Percentiles rank a stretch among this genome's conserved stretches.
Conservation (phyloP, 2,797 vertebrate species). For the Todus mexicanus region DNA sequence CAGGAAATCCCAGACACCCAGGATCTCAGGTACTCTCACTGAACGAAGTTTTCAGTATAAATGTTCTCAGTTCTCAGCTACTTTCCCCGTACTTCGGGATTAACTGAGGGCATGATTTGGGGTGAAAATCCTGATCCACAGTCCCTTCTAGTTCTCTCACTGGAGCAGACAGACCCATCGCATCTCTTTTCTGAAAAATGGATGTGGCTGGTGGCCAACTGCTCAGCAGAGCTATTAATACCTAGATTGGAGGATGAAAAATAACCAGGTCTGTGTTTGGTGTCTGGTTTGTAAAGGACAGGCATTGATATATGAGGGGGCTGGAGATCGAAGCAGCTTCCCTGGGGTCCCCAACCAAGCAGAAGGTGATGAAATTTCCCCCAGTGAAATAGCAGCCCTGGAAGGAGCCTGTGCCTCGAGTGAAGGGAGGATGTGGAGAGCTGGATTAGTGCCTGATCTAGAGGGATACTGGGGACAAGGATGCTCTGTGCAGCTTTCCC, state of each 20-base stretch:
- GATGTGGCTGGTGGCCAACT: background rate
- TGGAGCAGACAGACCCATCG: background rate
- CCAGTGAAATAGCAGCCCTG: background rate
- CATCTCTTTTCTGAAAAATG: background rate
- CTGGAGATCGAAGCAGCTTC: background rate
- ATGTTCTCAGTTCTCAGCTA: background rate
- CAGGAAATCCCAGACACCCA: too few relatives aligned
- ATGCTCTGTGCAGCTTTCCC: background rate
- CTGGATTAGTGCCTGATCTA: background rate
- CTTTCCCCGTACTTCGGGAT: background rate
- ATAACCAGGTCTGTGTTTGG: background rate
- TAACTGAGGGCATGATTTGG: background rate
- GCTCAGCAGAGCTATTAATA: background rate
- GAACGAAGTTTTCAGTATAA: background rate
- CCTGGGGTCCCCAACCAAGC: rapidly evolving
- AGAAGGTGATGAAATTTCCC: rapidly evolving
- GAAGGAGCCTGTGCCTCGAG: rapidly evolving
- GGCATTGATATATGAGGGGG: background rate
- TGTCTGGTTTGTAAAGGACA: background rate
- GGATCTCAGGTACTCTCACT: background rate
- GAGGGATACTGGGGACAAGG: background rate
- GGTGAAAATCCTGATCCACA: background rate
- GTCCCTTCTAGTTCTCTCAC: background rate
- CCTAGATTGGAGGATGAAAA: background rate
- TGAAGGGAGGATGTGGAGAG: background rate